These are phyloP conservation scores for Esox lucius DNA, from an alignment of 2,797 vertebrate species.

Conservation along the genomic window DNA sequence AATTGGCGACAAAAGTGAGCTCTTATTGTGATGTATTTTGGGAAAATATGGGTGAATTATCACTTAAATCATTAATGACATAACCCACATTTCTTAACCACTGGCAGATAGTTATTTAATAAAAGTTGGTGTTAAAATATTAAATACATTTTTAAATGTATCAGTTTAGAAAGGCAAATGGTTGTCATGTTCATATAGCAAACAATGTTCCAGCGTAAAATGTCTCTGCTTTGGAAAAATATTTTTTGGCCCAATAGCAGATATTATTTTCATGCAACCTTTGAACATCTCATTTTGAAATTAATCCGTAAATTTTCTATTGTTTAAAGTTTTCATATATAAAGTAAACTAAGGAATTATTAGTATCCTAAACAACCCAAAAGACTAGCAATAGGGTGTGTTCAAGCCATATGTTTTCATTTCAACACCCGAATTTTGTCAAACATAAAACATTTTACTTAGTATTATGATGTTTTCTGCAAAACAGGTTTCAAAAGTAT, in stretches of 20 bases:
- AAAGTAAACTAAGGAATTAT: too few species aligned
- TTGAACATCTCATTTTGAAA: neutral
- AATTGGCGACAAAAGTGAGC: slow-evolving; percentile 20
- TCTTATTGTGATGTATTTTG: slow-evolving; percentile 10
- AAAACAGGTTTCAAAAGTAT: too few species aligned
- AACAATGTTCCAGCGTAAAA: neutral
- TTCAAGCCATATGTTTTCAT: too few species aligned
- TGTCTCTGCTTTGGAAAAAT: neutral
- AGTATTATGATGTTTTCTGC: too few species aligned
- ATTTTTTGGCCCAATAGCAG: neutral
- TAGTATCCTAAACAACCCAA: too few species aligned
- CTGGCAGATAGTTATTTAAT: neutral
- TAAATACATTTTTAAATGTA: neutral
- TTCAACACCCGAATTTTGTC: too few species aligned
- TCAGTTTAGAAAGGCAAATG: neutral
- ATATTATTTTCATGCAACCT: neutral
- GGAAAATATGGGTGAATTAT: neutral
- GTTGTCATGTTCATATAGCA: neutral
- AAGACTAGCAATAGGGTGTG: too few species aligned
- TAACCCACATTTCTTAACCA: neutral
- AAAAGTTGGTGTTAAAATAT: neutral
- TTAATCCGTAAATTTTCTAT: neutral
- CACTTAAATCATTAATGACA: neutral
- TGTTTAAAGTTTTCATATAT: neutral
- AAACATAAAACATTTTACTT: too few species aligned